A percentile compares a stretch with the other conserved stretches of the same genome.
These are phyloP conservation scores for Matsumyia berberina DNA, from an alignment of 2,888 invertebrate species.

Conservation along the genomic window DNA sequence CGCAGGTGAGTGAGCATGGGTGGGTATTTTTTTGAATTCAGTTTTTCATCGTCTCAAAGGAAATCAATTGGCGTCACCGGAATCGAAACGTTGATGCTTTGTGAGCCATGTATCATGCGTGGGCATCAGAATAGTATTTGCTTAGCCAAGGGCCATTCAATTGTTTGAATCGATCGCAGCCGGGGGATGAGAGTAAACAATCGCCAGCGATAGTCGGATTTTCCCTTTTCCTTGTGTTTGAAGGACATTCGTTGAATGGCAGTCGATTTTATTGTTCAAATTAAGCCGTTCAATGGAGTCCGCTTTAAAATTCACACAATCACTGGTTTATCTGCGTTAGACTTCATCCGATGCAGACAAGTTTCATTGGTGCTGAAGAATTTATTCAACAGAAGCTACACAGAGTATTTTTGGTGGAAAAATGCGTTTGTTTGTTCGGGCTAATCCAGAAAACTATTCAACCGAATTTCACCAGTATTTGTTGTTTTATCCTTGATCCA, in stretches of 20 bases:
- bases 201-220: neutral
- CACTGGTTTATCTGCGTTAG: neutral
- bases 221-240: neutral
- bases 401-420: too few relatives aligned
- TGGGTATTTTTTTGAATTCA: neutral
- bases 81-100: neutral
- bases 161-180: neutral
- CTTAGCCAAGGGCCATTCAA: conserved; percentile 8
- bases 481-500: too few relatives aligned
- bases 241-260: neutral
- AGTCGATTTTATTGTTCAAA: neutral
- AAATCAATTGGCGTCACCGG: conserved; percentile 14
- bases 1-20: conserved; percentile 87
- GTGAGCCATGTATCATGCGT: neutral
- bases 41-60: neutral
- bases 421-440: too few relatives aligned
- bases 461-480: too few relatives aligned
- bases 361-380: neutral
- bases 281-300: neutral
- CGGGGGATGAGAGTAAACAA: conserved; percentile 1
- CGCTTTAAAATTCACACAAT: neutral
- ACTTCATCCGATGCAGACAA: neutral
- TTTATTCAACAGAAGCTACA: too few relatives aligned
- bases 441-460: too few relatives aligned
- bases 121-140: conserved; percentile 1